Evolutionary conservation across 2,113 vertebrate genomes (phyloP).

Genomic region (Saiga tatarica): DNA sequence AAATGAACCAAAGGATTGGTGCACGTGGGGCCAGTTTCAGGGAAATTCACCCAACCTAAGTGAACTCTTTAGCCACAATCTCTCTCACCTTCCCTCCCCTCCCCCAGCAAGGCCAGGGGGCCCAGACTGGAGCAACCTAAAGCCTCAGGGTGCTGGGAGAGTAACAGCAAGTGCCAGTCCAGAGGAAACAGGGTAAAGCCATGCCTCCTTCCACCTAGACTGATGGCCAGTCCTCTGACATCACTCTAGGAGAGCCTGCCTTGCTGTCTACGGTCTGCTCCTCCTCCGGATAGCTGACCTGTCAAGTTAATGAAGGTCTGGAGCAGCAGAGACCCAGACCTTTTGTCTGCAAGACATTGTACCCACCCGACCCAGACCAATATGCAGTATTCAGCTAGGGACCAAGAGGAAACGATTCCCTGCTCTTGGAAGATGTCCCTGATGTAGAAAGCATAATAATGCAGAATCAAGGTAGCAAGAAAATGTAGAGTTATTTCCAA

Average conservation of each 20-base stretch:
- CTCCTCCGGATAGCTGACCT: background rate
- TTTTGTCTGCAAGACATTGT: background rate
- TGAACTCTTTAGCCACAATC: conserved; percentile 8
- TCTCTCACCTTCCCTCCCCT: background rate
- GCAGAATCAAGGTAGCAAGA: background rate
- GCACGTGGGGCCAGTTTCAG: background rate
- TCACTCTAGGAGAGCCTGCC: background rate
- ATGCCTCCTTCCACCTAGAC: conserved; percentile 16
- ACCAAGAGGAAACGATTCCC: background rate
- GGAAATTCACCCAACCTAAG: background rate
- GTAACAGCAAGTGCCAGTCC: conserved; percentile 6
- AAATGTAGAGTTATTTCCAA: background rate
- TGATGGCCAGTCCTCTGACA: background rate
- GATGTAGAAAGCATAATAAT: background rate
- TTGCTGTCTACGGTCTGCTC: background rate
- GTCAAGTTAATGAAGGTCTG: background rate
- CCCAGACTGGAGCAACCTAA: background rate
- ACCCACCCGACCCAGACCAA: background rate
- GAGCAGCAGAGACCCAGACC: background rate
- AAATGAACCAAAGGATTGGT: conserved; percentile 47
- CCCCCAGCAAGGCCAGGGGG: background rate
- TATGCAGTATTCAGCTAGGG: background rate
- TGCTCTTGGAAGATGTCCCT: background rate
- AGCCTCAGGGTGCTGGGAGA: background rate
- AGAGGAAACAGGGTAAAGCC: conserved; percentile 63